Conservation (phyloP, 2,113 vertebrate genomes). For the Bostrychus sinensis region DNA sequence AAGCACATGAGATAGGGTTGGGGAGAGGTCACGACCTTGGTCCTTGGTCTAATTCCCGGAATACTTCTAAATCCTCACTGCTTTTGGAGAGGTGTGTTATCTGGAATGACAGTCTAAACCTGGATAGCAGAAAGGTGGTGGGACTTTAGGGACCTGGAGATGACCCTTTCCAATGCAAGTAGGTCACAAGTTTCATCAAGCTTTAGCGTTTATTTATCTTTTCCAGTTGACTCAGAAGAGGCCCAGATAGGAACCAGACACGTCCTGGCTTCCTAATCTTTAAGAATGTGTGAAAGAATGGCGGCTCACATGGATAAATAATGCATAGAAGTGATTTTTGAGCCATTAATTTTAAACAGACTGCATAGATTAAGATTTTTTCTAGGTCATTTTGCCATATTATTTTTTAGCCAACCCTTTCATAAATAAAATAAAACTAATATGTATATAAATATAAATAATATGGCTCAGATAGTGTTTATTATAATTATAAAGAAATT, state of each 20-base stretch:
- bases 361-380: constrained; percentile 20
- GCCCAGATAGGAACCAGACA: constrained; percentile 38
- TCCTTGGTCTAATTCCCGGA: constrained; percentile 47
- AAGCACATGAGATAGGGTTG: constrained; percentile 8
- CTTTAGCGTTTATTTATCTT: constrained; percentile 42
- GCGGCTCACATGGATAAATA: constrained; percentile 40
- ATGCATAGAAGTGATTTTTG: constrained; percentile 53
- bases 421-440: too few relatives aligned
- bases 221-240: constrained; percentile 24
- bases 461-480: too few relatives aligned
- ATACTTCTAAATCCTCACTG: constrained; percentile 10
- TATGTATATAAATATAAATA: too few relatives aligned
- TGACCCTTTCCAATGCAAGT: constrained; percentile 29
- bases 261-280: constrained; percentile 29
- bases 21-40: constrained; percentile 62
- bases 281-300: constrained; percentile 53
- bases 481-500: too few relatives aligned
- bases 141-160: constrained; percentile 29
- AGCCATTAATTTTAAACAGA: constrained; percentile 45
- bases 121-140: constrained; percentile 42
- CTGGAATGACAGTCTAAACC: constrained; percentile 26
- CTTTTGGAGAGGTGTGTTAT: constrained; percentile 47
- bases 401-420: neutral
- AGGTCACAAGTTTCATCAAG: constrained; percentile 48
- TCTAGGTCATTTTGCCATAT: neutral